Evolutionary conservation across 2,797 vertebrate species (phyloP), one percentile per base, ranked within the genome.

Genomic region (Leptoclinus maculatus): DNA sequence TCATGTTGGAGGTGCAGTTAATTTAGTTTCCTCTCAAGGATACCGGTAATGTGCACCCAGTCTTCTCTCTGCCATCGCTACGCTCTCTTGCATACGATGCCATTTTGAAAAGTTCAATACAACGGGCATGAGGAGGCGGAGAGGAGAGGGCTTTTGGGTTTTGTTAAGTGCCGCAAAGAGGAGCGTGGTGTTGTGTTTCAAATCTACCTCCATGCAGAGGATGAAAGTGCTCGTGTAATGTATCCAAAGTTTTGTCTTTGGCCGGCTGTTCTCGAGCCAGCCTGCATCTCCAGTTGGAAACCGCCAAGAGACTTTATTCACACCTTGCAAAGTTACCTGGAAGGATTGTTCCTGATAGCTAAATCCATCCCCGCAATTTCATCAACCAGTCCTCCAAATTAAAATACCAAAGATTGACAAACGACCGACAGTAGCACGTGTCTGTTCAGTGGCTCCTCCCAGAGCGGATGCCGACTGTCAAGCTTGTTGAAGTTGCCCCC

Each of bases 1-100:
- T 70, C 64, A n/a, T 70, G 36, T 74, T 74, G 53, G 76, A 63
- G 68, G 58, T 76, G 66, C 27, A 57, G 74, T 68, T 85, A 25
- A 82, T 91, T 90, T 80, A 65, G 60, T 83, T 78, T 71, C 53
- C 77, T 82, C 86, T 74, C 58, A 67, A 81, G 78, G 79, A 67
- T 29, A 1, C 39, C 2, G 51, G 21, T 68, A 74, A 90, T 78
- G 70, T 82, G 70, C 66, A 38, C 29, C 13, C 12, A n/a, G 43
- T 41, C 74, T 23, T 57, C 66, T 75, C 65, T 74, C 47, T 67
- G 29, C 41, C 49, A 23, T 36, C 32, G 17, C 65, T n/a, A 23
- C 3, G 3, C 23, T 56, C 34, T 54, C 53, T 43, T 8, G 23
- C 23, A 13, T 39, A 14, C 21, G n/a, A 16, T 23, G n/a, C 34